Evolutionary conservation across 2,113 vertebrate species (phyloP).

Genomic region (Chunga burmeisteri): DNA sequence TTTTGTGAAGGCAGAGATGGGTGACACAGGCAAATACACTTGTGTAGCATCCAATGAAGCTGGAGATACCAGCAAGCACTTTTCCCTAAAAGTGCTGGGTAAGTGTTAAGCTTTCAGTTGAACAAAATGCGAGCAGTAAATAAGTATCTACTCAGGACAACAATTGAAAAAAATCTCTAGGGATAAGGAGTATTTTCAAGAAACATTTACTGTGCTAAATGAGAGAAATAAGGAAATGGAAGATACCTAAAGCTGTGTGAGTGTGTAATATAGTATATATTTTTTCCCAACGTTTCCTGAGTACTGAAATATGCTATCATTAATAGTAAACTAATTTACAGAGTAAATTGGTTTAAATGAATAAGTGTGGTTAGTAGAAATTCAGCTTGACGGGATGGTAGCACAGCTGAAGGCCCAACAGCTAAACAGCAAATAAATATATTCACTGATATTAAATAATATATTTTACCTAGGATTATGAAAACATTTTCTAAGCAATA

Average conservation of each 20-base stretch:
- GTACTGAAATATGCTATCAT: neutral
- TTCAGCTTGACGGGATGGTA: neutral
- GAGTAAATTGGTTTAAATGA: neutral
- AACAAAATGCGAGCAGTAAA: neutral
- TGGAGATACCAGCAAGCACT: slow-evolving; percentile 87
- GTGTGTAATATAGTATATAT: neutral
- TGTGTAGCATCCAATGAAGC: slow-evolving; percentile 87
- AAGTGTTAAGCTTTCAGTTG: neutral
- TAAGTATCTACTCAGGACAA: neutral
- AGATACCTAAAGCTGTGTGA: neutral
- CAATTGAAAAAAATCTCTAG: neutral
- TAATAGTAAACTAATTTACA: neutral
- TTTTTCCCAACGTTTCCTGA: neutral
- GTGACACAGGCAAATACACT: slow-evolving; percentile 83
- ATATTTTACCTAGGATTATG: neutral
- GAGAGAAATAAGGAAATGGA: neutral
- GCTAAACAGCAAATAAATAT: neutral
- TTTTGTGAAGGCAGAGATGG: slow-evolving; percentile 68
- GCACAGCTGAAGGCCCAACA: neutral
- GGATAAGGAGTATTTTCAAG: neutral
- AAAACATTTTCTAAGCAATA: neutral
- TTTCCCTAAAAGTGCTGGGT: slow-evolving; percentile 89
- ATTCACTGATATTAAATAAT: neutral
- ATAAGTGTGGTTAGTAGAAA: neutral
- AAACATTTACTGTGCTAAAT: neutral